Evolutionary conservation across 2,113 vertebrate species (phyloP).

Genomic region (Coracopsis vasa): DNA sequence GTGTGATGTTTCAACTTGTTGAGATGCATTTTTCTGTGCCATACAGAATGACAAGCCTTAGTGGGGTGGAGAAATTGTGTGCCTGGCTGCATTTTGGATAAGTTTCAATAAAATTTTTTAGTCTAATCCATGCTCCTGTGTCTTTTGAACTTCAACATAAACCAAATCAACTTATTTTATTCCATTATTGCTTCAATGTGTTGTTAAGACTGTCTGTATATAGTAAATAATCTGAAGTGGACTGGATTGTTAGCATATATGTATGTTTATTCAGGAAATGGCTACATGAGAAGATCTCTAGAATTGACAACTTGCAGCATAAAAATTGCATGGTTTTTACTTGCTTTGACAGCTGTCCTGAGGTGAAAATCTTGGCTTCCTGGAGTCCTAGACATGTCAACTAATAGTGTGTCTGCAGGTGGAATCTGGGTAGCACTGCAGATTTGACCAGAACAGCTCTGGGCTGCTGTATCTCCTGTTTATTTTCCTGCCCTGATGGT

Average conservation of each 20-base stretch:
- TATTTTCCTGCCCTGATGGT: not conserved
- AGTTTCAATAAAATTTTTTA: constrained; percentile 76
- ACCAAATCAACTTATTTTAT: not conserved
- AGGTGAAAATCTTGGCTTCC: not conserved
- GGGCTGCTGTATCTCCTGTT: not conserved
- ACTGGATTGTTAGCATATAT: not conserved
- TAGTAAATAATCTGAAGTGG: not conserved
- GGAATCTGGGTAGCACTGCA: not conserved
- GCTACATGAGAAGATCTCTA: not conserved
- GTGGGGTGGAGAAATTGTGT: constrained; percentile 42
- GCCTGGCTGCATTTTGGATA: constrained; percentile 62
- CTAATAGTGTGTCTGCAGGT: not conserved
- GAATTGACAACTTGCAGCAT: not conserved
- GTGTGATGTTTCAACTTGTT: constrained; percentile 40
- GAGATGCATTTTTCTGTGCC: constrained; percentile 56
- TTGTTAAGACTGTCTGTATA: not conserved
- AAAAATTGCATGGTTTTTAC: not conserved
- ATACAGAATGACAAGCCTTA: constrained; percentile 49
- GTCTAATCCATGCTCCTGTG: constrained; percentile 20
- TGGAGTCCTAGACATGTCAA: not conserved
- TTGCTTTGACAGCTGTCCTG: not conserved
- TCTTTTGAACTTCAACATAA: not conserved
- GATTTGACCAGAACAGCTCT: not conserved
- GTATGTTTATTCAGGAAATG: not conserved
- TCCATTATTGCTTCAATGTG: not conserved